phyloP scores from a whole-genome alignment of 2,888 invertebrate species.

The Camptogramma bilineatum region DNA sequence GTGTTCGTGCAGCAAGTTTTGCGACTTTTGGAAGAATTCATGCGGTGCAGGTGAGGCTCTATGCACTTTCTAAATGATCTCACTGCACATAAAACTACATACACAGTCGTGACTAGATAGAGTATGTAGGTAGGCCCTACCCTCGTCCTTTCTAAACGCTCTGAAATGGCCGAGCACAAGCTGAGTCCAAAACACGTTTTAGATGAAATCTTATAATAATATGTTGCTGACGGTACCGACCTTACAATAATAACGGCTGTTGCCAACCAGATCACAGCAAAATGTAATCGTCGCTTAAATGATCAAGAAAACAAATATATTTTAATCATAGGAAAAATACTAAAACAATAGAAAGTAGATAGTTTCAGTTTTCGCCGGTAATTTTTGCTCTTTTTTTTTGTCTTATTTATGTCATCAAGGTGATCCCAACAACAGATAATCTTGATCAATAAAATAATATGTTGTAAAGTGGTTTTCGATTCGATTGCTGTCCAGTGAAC shows the following conservation, averaged over 20 bases:
- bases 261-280: constrained; percentile 15
- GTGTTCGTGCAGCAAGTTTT: constrained; percentile 83
- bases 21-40: constrained; percentile 82
- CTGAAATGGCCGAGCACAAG: constrained; percentile 27
- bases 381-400: constrained; percentile 17
- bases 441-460: constrained; percentile 29
- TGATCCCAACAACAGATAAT: constrained; percentile 27
- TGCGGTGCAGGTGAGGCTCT: constrained; percentile 79
- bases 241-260: constrained; percentile 13
- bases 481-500: constrained; percentile 18
- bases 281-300: constrained; percentile 12
- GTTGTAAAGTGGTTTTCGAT: constrained; percentile 14
- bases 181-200: constrained; percentile 25
- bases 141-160: constrained; percentile 58
- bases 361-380: constrained; percentile 14
- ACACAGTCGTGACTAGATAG: constrained; percentile 3
- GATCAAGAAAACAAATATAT: constrained; percentile 18
- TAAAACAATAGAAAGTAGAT: constrained; percentile 18
- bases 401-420: constrained; percentile 37
- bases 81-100: constrained; percentile 21
- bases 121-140: constrained; percentile 26
- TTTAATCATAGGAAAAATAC: constrained; percentile 2
- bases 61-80: constrained; percentile 57
- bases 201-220: constrained; percentile 21
- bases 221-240: background rate